phyloP scores from a whole-genome alignment of 1,140 invertebrate genomes.

The Anoplolepis gracilipes region DNA sequence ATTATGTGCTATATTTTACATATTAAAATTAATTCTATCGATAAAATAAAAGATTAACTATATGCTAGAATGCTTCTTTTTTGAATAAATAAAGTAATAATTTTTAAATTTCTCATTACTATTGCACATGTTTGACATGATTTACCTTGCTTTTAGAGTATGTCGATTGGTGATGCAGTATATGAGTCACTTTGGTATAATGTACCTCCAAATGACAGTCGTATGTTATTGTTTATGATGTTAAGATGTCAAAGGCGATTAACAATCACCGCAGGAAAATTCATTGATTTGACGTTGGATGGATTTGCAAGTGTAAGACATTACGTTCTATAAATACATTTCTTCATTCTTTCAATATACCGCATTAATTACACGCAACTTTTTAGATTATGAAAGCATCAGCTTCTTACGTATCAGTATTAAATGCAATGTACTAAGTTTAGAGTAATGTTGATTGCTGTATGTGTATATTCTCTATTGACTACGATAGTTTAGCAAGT shows the following conservation, averaged over 20 bases:
- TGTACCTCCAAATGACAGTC: constrained; percentile 36
- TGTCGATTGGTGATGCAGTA: constrained; percentile 27
- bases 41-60: too few species aligned
- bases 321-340: not conserved
- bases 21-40: too few species aligned
- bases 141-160: constrained; percentile 41
- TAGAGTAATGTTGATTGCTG: not conserved
- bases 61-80: not conserved
- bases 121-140: not conserved
- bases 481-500: not conserved
- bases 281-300: constrained; percentile 62
- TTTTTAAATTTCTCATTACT: not conserved
- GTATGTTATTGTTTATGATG: constrained; percentile 61
- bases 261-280: constrained; percentile 65
- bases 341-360: not conserved
- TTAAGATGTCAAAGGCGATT: constrained; percentile 64
- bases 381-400: constrained; percentile 63
- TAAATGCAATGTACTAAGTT: constrained; percentile 54
- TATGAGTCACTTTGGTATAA: constrained; percentile 63
- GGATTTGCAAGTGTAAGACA: constrained; percentile 61
- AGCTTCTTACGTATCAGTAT: constrained; percentile 61
- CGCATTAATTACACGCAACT: not conserved
- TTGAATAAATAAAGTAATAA: not conserved
- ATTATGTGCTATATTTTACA: not conserved
- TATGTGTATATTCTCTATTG: too few species aligned